These are phyloP conservation scores for Leptopterna dolabrata DNA, from an alignment of 2,888 invertebrate species.

Conservation along the genomic window DNA sequence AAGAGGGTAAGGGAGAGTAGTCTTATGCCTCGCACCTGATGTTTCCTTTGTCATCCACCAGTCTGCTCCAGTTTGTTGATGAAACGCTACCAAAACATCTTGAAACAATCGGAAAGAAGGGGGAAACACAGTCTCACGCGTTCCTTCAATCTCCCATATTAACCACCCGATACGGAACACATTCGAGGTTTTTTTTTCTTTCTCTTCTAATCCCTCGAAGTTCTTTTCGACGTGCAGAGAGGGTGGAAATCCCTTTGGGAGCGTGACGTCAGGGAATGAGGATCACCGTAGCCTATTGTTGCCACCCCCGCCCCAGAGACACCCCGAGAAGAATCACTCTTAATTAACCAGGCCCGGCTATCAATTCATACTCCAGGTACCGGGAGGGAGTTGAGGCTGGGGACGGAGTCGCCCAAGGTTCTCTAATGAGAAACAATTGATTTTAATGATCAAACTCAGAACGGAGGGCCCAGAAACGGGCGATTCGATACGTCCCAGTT, in stretches of 20 bases:
- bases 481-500: conserved; percentile 7
- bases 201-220: not conserved
- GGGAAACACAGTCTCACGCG: not conserved
- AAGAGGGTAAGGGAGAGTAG: too few relatives aligned
- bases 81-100: not conserved
- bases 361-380: conserved; percentile 32
- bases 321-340: not conserved
- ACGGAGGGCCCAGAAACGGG: not conserved
- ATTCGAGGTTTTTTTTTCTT: not conserved
- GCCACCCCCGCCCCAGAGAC: not conserved
- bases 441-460: conserved; percentile 27
- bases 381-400: not conserved
- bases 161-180: not conserved
- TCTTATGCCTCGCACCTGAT: too few relatives aligned
- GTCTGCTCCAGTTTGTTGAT: not conserved
- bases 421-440: conserved; percentile 36
- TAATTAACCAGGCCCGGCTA: not conserved
- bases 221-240: not conserved
- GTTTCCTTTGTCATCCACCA: not conserved
- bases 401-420: not conserved
- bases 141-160: not conserved
- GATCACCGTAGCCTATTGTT: not conserved
- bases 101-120: not conserved
- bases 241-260: not conserved
- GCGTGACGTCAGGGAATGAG: not conserved